Conservation (phyloP, 2,888 invertebrate species). For the Xestobium rufovillosum region DNA sequence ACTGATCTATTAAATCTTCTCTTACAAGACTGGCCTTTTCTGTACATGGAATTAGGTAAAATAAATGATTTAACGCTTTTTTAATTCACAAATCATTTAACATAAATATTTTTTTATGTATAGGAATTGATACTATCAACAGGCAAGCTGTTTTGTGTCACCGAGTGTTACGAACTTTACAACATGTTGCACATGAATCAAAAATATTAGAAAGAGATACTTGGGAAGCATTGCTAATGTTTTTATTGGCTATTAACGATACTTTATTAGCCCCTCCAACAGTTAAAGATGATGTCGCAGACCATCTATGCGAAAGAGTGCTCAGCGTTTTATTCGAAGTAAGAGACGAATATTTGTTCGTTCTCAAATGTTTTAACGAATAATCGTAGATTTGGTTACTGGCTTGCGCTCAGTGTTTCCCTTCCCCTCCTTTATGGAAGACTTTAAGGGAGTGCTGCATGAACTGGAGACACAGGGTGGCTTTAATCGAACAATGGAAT, state of each 20-base stretch:
- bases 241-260: conserved; percentile 85
- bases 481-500: conserved; percentile 92
- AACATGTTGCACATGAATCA: conserved; percentile 71
- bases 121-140: conserved; percentile 83
- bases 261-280: conserved; percentile 87
- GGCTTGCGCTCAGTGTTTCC: conserved; percentile 76
- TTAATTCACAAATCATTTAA: conserved; percentile 7
- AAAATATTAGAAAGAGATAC: conserved; percentile 72
- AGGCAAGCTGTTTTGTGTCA: conserved; percentile 91
- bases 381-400: conserved; percentile 55
- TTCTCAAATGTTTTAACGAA: conserved; percentile 4
- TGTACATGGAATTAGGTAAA: conserved; percentile 82
- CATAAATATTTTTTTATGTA: conserved; percentile 3
- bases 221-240: conserved; percentile 83
- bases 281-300: conserved; percentile 84
- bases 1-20: background rate
- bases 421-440: conserved; percentile 92
- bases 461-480: conserved; percentile 90
- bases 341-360: conserved; percentile 22
- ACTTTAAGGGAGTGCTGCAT: conserved; percentile 87
- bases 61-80: too few relatives aligned
- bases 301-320: conserved; percentile 89
- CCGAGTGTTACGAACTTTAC: conserved; percentile 77
- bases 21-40: conserved; percentile 84
- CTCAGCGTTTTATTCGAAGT: conserved; percentile 90